These are phyloP conservation scores for Cryptophagus acutangulus DNA, from an alignment of 2,888 invertebrate genomes.

Conservation along the genomic window DNA sequence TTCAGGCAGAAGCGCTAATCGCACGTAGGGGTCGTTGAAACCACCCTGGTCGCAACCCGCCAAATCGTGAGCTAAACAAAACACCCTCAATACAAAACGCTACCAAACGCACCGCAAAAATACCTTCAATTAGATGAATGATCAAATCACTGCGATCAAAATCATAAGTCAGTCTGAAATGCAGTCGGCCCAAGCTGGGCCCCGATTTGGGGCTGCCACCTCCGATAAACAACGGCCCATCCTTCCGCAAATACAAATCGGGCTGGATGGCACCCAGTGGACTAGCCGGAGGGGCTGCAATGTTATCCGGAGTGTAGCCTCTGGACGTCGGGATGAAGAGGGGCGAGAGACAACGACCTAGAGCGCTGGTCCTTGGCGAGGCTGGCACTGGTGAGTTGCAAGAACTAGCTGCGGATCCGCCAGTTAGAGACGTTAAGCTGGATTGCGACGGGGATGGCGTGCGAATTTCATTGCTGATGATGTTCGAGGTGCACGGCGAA, in stretches of 20 bases:
- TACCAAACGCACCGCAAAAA: conserved; percentile 9
- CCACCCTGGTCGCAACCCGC: conserved; percentile 81
- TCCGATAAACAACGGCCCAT: conserved; percentile 71
- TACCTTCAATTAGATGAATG: conserved; percentile 89
- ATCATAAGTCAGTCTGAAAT: conserved; percentile 81
- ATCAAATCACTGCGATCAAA: conserved; percentile 85
- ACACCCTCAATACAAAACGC: background rate
- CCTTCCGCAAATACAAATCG: conserved; percentile 76
- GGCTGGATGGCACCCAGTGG: conserved; percentile 76
- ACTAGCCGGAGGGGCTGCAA: conserved; percentile 46
- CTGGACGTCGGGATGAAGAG: conserved; percentile 70
- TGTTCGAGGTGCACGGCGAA: conserved; percentile 48
- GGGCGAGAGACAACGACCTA: conserved; percentile 67
- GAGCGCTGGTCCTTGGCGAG: conserved; percentile 36
- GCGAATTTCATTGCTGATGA: conserved; percentile 44
- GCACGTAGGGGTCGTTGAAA: conserved; percentile 86
- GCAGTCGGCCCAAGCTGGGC: conserved; percentile 73
- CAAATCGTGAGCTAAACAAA: conserved; percentile 70
- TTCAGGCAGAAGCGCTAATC: conserved; percentile 72
- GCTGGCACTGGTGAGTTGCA: conserved; percentile 43
- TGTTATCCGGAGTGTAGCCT: conserved; percentile 42
- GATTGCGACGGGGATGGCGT: conserved; percentile 67
- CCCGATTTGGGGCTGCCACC: conserved; percentile 50
- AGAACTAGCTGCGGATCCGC: conserved; percentile 42
- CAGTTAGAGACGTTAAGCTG: conserved; percentile 62